Conservation (phyloP, 2,797 vertebrate species). For the Alauda arvensis region DNA sequence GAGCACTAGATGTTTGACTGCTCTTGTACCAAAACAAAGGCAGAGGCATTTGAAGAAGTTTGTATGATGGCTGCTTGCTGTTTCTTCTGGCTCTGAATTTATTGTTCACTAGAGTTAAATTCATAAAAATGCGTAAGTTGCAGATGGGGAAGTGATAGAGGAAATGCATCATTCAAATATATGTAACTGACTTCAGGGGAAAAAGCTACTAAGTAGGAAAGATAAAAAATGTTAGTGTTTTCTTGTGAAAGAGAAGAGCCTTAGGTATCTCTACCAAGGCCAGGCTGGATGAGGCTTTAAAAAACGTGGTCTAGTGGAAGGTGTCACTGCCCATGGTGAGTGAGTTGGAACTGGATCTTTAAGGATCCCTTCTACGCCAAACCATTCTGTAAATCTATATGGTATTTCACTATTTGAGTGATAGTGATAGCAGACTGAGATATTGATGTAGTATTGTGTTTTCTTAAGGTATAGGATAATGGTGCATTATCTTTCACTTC, state of each 20-base stretch:
- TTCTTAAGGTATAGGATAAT: conserved; percentile 51
- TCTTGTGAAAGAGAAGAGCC: conserved; percentile 20
- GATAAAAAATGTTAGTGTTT: neutral
- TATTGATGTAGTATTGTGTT: conserved; percentile 62
- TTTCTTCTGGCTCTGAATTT: conserved; percentile 28
- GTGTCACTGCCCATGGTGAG: neutral
- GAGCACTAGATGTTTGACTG: neutral
- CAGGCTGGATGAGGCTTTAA: neutral
- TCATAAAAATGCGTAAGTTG: neutral
- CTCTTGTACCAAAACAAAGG: neutral
- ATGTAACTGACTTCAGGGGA: neutral
- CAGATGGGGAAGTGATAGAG: neutral
- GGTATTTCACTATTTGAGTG: conserved; percentile 59
- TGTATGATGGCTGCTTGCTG: neutral
- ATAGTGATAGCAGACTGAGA: conserved; percentile 46
- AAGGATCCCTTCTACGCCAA: neutral
- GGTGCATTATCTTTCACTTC: conserved; percentile 61
- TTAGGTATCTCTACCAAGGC: neutral
- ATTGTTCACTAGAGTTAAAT: conserved; percentile 9
- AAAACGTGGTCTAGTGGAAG: neutral
- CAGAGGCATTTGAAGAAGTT: conserved; percentile 6
- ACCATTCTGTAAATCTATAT: neutral
- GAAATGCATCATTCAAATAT: neutral
- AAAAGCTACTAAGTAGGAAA: conserved; percentile 1
- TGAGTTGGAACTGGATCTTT: neutral